Base-by-base conservation (phyloP, 1,140 invertebrate genomes). In the Drosophila punjabiensis region DNA sequence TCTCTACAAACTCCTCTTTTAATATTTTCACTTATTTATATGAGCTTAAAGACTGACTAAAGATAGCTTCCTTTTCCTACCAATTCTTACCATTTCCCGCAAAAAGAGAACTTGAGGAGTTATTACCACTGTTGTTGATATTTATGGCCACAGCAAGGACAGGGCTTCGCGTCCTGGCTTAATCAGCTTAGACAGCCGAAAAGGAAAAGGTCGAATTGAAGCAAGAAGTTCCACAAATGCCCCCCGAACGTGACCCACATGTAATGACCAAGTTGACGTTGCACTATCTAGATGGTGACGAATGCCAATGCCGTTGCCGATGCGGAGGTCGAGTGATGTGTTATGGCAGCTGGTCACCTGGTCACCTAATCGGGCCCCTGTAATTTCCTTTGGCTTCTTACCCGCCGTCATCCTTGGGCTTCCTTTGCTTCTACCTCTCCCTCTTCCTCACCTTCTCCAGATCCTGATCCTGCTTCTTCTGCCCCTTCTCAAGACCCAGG, bases 281-380 rank as follows among this genome's bases (percentile, higher is more conserved):
- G 61, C 70, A 78, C 53, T 76, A 89, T 89, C 84, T 76, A 84
- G 84, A 89, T 88, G 85, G 80, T 87, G 82, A 82, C 78, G 79
- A 82, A 71, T 68, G 69, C 69, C 52, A 16, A 47, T 16, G 16
- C 39, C 39, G 71, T 67, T 24, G 62, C 58, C 24, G 24, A 1
- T 24, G 1, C 24, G 24, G 39, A 41, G 6, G n/a, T n/a, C 41
- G 76, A 71, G 63, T 74, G 61, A 76, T 65, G 52, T 71, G 82
- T 75, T 70, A 81, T 78, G 78, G 62, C 75, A 77, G 75, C 75
- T 77, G 75, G 71, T 67, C 65, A 61, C 52, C 41, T 69, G 41
- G 56, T 56, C 48, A 48, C 56, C 50, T 28, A 45, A 62, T 32
- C 59, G 53, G n/a, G n/a, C n/a, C 50, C 50, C 45, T 48, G 68